Evolutionary conservation across 1,140 invertebrate genomes (phyloP), one percentile per base, ranked within the genome.

Genomic region (Eurosta solidaginis): DNA sequence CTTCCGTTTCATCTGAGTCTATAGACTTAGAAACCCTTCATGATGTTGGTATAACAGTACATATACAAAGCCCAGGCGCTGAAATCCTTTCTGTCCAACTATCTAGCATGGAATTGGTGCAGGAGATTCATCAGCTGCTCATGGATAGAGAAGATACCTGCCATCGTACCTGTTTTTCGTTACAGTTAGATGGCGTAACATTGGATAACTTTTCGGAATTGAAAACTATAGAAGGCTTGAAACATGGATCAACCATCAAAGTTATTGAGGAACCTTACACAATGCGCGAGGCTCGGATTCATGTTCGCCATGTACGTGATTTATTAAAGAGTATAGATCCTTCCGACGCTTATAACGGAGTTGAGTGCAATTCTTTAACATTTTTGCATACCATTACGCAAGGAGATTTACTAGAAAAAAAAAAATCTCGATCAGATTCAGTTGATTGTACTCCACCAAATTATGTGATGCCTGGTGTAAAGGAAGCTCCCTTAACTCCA

Each of bases 111-210:
- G 98, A 99, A 88, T 89, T 99, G 47, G 97, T 99, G 0, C 98
- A 99, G 91, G 98, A 99, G 91, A 98, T 99, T 74, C 97, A 99
- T 88, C 97, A 99, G 89, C 90, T 99, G 73, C 89, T 99, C 9
- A 98, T 99, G 96, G 98, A 99, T 87, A 90, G 97, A 42, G 97
- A 99, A 88, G 97, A 99, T 84, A 98, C 97, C 0, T 99, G 98
- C 84, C 97, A 98, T 84, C 90, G 97, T 29, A 99, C 98, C 1
- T 99, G 98, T 86, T 99, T 99, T 87, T 98, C 97, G 0, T 90
- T 99, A 9, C 97, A 99, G 89, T 89, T 99, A 5, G 96, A 98
- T 84, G 96, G 96, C 10, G 93, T 94, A 73, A 97, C 96, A 3
- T 89, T 99, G 50, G 98, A 99, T 87, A 98, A 99, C 88, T 99